Conservation (phyloP, 2,888 invertebrate genomes). For the Drosophila suboccidentalis region DNA sequence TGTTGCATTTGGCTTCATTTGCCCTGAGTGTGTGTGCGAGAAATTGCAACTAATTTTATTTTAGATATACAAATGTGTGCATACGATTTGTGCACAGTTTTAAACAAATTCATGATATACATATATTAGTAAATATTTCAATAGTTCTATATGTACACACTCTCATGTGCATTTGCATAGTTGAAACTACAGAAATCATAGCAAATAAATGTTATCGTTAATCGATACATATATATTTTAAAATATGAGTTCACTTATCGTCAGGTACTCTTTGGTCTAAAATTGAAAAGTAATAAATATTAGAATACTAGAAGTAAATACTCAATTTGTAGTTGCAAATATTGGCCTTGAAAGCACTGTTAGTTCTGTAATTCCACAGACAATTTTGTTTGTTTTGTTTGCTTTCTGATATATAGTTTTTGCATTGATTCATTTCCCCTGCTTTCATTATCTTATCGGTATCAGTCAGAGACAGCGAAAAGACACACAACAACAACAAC, state of each 20-base stretch:
- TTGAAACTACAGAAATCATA: not conserved
- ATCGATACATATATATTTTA: not conserved
- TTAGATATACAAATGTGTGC: slow-evolving; percentile 3
- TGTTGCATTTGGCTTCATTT: slow-evolving; percentile 47
- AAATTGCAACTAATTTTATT: slow-evolving; percentile 21
- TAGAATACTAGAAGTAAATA: not conserved
- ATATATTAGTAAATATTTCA: not conserved
- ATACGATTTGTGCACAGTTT: slow-evolving; percentile 1
- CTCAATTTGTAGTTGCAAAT: not conserved
- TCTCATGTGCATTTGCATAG: not conserved
- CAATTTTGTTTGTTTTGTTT: slow-evolving; percentile 6
- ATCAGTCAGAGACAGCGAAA: slow-evolving; percentile 22
- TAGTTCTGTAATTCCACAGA: not conserved
- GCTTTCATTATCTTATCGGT: slow-evolving; percentile 51
- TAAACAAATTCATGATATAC: not conserved
- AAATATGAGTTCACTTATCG: not conserved
- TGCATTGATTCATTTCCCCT: slow-evolving; percentile 40
- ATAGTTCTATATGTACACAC: not conserved
- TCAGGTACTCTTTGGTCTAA: not conserved
- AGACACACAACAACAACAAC: slow-evolving; percentile 14
- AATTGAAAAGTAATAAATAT: not conserved
- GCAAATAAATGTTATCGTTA: not conserved
- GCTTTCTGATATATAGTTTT: slow-evolving; percentile 8
- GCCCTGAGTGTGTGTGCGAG: slow-evolving; percentile 2
- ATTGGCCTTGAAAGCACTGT: not conserved